These are phyloP conservation scores for Macquaria australasica DNA, from an alignment of 2,113 vertebrate species.

Conservation along the genomic window DNA sequence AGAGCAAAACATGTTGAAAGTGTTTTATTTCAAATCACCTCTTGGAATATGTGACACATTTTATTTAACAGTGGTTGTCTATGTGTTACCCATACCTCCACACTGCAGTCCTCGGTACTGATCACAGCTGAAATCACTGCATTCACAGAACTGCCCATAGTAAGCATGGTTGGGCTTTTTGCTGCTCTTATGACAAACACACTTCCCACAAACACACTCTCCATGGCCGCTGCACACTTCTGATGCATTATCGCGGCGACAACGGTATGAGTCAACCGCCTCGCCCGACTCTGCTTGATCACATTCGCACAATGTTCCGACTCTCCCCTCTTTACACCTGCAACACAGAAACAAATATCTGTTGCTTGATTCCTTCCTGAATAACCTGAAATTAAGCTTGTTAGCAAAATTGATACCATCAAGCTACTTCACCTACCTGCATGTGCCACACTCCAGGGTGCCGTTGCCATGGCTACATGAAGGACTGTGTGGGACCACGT, in stretches of 20 bases:
- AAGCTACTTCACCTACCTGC: constrained; percentile 43
- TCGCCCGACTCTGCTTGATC: neutral
- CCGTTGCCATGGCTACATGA: constrained; percentile 65
- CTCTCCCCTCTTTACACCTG: constrained; percentile 8
- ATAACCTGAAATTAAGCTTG: constrained; percentile 34
- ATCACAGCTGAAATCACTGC: constrained; percentile 31
- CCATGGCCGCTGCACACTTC: constrained; percentile 28
- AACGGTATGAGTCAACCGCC: constrained; percentile 16
- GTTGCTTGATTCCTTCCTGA: neutral
- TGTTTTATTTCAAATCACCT: neutral
- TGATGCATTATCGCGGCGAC: constrained; percentile 6
- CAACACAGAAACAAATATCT: constrained; percentile 5
- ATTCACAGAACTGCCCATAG: constrained; percentile 12
- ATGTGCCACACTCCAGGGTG: constrained; percentile 26
- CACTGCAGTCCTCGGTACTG: constrained; percentile 13
- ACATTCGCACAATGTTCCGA: constrained; percentile 14
- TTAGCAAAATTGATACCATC: constrained; percentile 36
- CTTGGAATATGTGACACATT: neutral
- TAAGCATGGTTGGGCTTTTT: constrained; percentile 3
- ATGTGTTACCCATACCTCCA: constrained; percentile 1
- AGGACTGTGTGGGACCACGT: constrained; percentile 40
- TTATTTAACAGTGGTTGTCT: neutral
- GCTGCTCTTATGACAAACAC: constrained; percentile 31
- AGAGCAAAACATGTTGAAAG: neutral
- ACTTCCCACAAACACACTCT: constrained; percentile 32